These are phyloP conservation scores for Sitobion miscanthi DNA, from an alignment of 1,140 invertebrate genomes.

Conservation along the genomic window DNA sequence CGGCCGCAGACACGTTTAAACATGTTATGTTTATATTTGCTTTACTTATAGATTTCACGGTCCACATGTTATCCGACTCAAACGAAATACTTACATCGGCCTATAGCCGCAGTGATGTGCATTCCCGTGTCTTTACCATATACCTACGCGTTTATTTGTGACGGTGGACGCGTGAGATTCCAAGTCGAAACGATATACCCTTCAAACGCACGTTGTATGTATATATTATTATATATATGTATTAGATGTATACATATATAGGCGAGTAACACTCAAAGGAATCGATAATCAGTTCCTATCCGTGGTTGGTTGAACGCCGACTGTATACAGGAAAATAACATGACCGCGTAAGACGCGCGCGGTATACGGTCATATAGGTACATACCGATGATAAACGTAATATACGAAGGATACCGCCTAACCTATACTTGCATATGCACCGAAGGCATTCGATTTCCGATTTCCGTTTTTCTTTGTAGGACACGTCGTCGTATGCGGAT, in stretches of 20 bases:
- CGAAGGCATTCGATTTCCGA: not conserved
- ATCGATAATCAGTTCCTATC: constrained; percentile 3
- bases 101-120: too few relatives aligned
- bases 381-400: not conserved
- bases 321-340: not conserved
- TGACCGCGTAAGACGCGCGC: too few relatives aligned
- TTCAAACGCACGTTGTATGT: not conserved
- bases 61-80: too few relatives aligned
- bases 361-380: not conserved
- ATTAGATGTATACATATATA: not conserved
- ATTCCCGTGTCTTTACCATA: too few relatives aligned
- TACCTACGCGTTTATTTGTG: not conserved
- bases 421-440: not conserved
- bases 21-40: too few relatives aligned
- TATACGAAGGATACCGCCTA: not conserved
- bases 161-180: not conserved
- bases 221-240: not conserved
- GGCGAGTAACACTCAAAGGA: not conserved
- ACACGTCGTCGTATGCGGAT: not conserved
- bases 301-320: not conserved
- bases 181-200: not conserved
- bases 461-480: not conserved
- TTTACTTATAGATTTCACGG: too few relatives aligned
- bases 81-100: too few relatives aligned
- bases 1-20: too few relatives aligned